A percentile compares a stretch with the other conserved stretches of the same genome.
These are phyloP conservation scores for Harpagifer antarcticus DNA, from an alignment of 2,797 vertebrate species.

Conservation along the genomic window DNA sequence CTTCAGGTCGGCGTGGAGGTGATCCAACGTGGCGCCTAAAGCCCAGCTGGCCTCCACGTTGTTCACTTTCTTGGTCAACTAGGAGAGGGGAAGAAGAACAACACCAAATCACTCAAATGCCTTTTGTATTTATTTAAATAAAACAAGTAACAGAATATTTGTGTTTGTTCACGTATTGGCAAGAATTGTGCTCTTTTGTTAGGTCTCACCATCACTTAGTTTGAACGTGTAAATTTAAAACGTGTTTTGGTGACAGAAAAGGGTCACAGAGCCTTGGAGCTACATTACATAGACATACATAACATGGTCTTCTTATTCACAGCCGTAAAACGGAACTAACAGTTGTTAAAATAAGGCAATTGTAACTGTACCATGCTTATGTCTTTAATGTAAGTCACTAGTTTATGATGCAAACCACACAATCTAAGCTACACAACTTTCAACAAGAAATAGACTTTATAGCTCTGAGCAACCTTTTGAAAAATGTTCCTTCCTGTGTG, in stretches of 20 bases:
- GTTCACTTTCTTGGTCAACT: constrained; percentile 97
- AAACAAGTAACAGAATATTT: constrained; percentile 38
- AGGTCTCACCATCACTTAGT: background rate
- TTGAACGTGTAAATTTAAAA: too few relatives aligned
- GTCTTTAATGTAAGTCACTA: background rate
- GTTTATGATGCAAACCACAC: background rate
- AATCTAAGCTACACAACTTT: background rate
- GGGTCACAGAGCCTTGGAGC: too few relatives aligned
- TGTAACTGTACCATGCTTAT: background rate
- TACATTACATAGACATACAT: too few relatives aligned
- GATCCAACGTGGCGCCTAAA: constrained; percentile 93
- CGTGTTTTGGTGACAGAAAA: too few relatives aligned
- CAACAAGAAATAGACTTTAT: background rate
- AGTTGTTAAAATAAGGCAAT: too few relatives aligned
- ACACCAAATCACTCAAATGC: constrained; percentile 71
- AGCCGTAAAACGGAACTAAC: too few relatives aligned
- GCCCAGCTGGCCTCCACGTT: constrained; percentile 97
- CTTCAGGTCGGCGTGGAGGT: constrained; percentile 90
- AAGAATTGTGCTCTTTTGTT: background rate
- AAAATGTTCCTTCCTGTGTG: background rate
- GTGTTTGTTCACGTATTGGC: background rate
- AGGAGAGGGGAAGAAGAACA: constrained; percentile 9
- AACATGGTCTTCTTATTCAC: too few relatives aligned
- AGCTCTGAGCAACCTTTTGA: background rate
- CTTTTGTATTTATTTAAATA: constrained; percentile 79